Evolutionary conservation across 2,888 invertebrate species (phyloP), one percentile per base, ranked within the genome.

Genomic region (Caenorhabditis sinica): DNA sequence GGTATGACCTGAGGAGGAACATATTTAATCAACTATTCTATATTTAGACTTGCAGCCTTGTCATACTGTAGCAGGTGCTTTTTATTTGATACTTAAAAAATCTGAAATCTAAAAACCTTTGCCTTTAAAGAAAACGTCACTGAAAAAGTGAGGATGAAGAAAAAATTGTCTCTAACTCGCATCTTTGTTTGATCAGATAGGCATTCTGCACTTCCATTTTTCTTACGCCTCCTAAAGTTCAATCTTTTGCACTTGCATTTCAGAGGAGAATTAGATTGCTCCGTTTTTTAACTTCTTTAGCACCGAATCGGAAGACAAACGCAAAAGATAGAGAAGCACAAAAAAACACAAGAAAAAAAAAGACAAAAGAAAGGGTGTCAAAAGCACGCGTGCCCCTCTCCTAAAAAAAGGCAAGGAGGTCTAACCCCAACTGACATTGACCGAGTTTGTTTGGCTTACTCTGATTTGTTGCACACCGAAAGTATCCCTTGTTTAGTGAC

Each of bases 381-480:
- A 56, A 65, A 65, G 72, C 79, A 79, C 71, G 71, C 77, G 53
- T 63, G 75, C 40, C 53, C 33, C 66, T 17, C 53, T 8, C 28
- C 8, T 28, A 40, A 68, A 65, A 72, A 63, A 56, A 77, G n/a
- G n/a, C 15, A 53, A 53, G 79, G 71, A 33, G 63, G 79, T 72
- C 77, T 75, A 66, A 66, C 75, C n/a, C n/a, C 49, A 53, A 79
- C 77, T 68, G 77, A 77, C 77, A 63, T 40, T 77, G 77, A 69
- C 77, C 30, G 79, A 79, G 71, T 79, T 79, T 79, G 79, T 79
- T 79, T 77, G 77, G 77, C 71, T 79, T 79, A 72, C 53, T 79
- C 71, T 79, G 79, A 79, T 72, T 77, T 79, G 79, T 72, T 79
- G 79, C 79, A 72, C 61, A 77, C 69, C 61, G 71, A 77, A 63